Evolutionary conservation across 1,140 invertebrate species (phyloP).

Genomic region (Centruroides vittatus): DNA sequence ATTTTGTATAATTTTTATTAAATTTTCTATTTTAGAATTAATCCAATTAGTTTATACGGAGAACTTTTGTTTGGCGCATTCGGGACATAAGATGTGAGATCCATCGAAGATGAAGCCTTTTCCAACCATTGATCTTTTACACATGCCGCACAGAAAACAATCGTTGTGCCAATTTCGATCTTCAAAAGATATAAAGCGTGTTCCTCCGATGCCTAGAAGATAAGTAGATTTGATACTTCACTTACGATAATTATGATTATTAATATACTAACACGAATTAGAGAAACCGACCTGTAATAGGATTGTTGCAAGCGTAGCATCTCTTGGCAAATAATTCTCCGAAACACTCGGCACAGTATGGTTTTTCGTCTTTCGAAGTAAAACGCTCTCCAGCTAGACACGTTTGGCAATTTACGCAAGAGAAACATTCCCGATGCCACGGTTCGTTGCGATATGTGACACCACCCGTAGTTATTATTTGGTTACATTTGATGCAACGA

Average conservation of each 20-base stretch:
- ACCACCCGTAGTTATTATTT: constrained; percentile 96
- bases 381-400: constrained; percentile 94
- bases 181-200: too few species aligned
- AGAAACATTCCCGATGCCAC: constrained; percentile 52
- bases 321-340: constrained; percentile 96
- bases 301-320: constrained; percentile 92
- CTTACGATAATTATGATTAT: too few species aligned
- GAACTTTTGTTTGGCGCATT: constrained; percentile 92
- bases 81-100: constrained; percentile 93
- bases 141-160: constrained; percentile 56
- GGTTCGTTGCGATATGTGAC: constrained; percentile 74
- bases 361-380: constrained; percentile 94
- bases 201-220: constrained; percentile 45
- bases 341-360: constrained; percentile 98
- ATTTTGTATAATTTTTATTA: too few species aligned
- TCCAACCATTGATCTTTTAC: constrained; percentile 84
- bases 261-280: background rate
- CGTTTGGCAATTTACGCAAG: constrained; percentile 89
- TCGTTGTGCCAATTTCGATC: too few species aligned
- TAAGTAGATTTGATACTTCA: constrained; percentile 98
- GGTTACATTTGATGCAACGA: constrained; percentile 93
- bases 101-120: constrained; percentile 97
- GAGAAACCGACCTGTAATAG: constrained; percentile 77
- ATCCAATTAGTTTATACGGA: too few species aligned
- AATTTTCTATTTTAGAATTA: too few species aligned